A percentile compares a stretch with the other conserved stretches of the same genome.
phyloP scores from a whole-genome alignment of 2,113 vertebrate species.

The Podarcis muralis region DNA sequence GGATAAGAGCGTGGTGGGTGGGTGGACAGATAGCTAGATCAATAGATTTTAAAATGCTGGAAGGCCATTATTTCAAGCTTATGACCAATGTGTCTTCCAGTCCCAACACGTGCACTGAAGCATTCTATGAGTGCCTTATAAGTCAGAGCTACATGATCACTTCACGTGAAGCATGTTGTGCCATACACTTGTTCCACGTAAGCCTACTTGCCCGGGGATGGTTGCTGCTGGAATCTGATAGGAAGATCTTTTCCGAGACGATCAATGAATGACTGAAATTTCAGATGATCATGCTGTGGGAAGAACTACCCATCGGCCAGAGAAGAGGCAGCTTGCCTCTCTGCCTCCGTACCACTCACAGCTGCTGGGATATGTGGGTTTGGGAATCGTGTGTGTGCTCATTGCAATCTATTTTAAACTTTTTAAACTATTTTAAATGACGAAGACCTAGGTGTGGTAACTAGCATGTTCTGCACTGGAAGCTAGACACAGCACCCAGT shows the following conservation, averaged over 20 bases:
- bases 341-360: too few relatives aligned
- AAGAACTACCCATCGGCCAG: neutral
- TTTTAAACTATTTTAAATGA: too few relatives aligned
- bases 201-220: neutral
- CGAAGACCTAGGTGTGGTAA: neutral
- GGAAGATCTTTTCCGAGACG: neutral
- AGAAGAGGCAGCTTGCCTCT: too few relatives aligned
- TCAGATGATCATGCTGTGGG: neutral
- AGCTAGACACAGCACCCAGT: neutral
- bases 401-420: too few relatives aligned
- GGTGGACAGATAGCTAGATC: neutral
- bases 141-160: neutral
- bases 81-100: neutral
- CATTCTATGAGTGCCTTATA: neutral
- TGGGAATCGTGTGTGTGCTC: too few relatives aligned
- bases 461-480: neutral
- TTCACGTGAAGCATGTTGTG: neutral
- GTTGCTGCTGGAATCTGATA: neutral
- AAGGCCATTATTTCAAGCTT: neutral
- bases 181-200: neutral
- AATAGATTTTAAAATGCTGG: constrained; percentile 37
- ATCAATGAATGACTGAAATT: neutral
- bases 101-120: neutral
- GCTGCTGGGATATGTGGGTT: too few relatives aligned
- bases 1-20: neutral